Conservation (phyloP, 2,888 invertebrate species). For the Portevinia maculata region DNA sequence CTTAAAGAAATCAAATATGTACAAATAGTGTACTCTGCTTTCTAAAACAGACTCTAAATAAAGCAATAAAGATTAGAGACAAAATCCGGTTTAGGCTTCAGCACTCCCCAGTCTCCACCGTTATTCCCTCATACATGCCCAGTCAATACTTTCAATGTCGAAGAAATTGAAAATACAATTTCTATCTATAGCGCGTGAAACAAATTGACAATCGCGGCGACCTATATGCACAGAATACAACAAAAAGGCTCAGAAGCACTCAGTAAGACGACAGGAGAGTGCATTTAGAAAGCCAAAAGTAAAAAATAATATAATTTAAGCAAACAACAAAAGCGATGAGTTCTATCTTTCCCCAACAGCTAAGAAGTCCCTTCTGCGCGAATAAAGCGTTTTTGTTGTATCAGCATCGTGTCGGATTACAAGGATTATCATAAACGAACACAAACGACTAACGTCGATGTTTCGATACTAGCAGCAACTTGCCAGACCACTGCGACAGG, state of each 20-base stretch:
- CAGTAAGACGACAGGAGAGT: constrained; percentile 17
- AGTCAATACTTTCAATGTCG: constrained; percentile 20
- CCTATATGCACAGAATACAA: constrained; percentile 1
- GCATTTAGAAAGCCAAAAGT: background rate
- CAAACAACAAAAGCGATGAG: constrained; percentile 29
- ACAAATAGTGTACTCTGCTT: background rate
- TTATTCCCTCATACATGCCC: background rate
- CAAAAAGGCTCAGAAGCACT: constrained; percentile 19
- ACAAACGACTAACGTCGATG: constrained; percentile 65
- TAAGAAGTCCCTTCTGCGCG: constrained; percentile 26
- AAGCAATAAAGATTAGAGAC: constrained; percentile 59
- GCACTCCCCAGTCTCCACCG: background rate
- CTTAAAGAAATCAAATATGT: background rate
- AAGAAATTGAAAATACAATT: constrained; percentile 26
- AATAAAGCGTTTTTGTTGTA: constrained; percentile 39
- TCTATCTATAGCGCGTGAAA: constrained; percentile 21
- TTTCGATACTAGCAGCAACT: constrained; percentile 17
- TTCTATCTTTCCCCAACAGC: background rate
- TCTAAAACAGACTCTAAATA: constrained; percentile 12
- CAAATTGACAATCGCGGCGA: constrained; percentile 6
- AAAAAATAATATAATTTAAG: background rate
- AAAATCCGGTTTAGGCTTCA: constrained; percentile 39
- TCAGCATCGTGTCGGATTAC: constrained; percentile 70
- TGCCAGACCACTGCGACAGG: background rate
- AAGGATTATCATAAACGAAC: constrained; percentile 72